Evolutionary conservation across 2,113 vertebrate genomes (phyloP), one percentile per base, ranked within the genome.

Genomic region (Lota lota): DNA sequence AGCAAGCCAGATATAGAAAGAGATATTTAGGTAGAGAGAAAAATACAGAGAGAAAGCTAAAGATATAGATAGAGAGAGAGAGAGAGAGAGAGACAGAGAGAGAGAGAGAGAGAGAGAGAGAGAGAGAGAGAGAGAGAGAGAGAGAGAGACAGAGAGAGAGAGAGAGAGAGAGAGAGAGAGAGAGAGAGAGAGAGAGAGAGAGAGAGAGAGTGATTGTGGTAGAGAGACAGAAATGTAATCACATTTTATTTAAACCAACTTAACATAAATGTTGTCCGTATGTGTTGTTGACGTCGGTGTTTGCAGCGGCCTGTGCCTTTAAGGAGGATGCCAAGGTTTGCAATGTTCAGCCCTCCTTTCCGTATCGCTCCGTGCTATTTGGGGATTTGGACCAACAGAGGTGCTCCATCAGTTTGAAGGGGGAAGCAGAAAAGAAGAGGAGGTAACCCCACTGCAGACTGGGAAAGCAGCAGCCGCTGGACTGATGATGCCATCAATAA

Each of bases 341-440:
- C 63, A 67, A 22, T 74, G 60, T 53, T 53, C 50, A 53, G 20
- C 47, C 64, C 12, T 72, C 17, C 62, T 28, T 71, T 18, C 65
- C 60, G 53, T 53, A 69, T 28, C 66, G 64, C 70, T 53, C 36
- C 5, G 50, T 61, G 57, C 73, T 64, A 22, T 82, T 83, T 71
- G 51, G 79, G 72, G 79, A 79, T 76, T 82, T 77, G 66, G 17
- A 59, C 19, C 18, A 76, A 62, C 79, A 78, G 64, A 86, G 68
- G 69, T 77, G 71, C 77, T 70, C 76, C 56, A 75, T 84, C 77
- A 77, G 51, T 73, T 79, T 72, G 62, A 69, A 66, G 22, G 50
- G 18, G 58, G 54, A 28, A 54, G 57, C 18, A 1, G 54, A 36
- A 11, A 63, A 62, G 65, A 58, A 28, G 28, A 28, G 28, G 28